These are phyloP conservation scores for Glaucopsyche alexis DNA, from an alignment of 2,888 invertebrate species.

Conservation along the genomic window DNA sequence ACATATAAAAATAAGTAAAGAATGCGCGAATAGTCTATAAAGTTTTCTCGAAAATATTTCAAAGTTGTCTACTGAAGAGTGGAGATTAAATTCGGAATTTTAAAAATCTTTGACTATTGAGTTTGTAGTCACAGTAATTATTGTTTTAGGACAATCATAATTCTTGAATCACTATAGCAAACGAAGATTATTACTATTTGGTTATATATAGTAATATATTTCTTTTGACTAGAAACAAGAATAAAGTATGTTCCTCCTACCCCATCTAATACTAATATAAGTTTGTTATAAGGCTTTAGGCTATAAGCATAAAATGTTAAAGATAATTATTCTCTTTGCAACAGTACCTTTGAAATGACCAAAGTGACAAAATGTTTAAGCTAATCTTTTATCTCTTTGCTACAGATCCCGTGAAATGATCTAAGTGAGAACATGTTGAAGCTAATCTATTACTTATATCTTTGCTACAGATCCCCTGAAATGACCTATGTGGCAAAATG, in stretches of 20 bases:
- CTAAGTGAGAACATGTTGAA: constrained; percentile 29
- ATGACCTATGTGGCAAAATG: not conserved
- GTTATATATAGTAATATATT: no score
- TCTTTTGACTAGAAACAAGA: no score
- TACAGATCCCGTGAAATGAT: constrained; percentile 48
- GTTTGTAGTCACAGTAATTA: no score
- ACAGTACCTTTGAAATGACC: constrained; percentile 48
- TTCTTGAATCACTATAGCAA: not conserved
- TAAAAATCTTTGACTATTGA: no score
- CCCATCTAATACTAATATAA: no score
- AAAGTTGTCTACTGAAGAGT: no score
- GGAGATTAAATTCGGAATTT: no score
- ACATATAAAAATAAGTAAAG: not conserved
- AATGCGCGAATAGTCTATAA: no score
- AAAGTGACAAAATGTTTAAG: constrained; percentile 34
- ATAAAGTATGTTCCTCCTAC: no score
- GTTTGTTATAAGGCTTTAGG: no score
- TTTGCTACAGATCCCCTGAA: constrained; percentile 51
- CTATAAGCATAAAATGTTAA: not conserved
- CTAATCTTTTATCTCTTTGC: constrained; percentile 45
- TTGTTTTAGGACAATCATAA: not conserved
- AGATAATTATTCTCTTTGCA: constrained; percentile 44
- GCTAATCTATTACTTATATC: constrained; percentile 37
- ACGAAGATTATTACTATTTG: no score
- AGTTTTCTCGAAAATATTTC: no score